phyloP scores from a whole-genome alignment of 2,888 invertebrate species.

The Microctonus hyperodae region DNA sequence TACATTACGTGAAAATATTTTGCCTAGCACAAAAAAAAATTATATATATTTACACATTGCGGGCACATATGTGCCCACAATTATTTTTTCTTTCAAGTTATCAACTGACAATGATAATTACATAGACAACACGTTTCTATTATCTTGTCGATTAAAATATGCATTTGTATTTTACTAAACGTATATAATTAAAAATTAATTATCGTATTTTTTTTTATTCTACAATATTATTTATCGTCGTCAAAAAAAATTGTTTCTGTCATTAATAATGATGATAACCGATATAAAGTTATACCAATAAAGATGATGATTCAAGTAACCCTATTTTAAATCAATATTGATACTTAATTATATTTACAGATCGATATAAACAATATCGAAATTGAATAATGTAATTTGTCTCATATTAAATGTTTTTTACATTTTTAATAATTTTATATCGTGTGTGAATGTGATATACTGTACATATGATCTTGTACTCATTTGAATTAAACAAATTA shows the following conservation, averaged over 20 bases:
- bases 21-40: slow-evolving; percentile 5
- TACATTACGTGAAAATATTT: neutral
- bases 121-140: neutral
- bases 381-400: slow-evolving; percentile 11
- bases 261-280: neutral
- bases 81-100: neutral
- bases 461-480: neutral
- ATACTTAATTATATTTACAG: slow-evolving; percentile 15
- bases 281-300: neutral
- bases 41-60: slow-evolving; percentile 5
- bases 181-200: neutral
- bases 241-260: neutral
- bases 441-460: neutral
- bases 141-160: neutral
- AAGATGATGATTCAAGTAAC: slow-evolving; percentile 1
- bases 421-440: neutral
- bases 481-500: neutral
- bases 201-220: neutral
- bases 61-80: neutral
- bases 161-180: neutral
- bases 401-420: neutral
- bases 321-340: neutral
- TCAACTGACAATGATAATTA: neutral
- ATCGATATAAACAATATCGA: slow-evolving; percentile 4
- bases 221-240: neutral